phyloP scores from a whole-genome alignment of 2,888 invertebrate species.

The Calliopum simillimum region DNA sequence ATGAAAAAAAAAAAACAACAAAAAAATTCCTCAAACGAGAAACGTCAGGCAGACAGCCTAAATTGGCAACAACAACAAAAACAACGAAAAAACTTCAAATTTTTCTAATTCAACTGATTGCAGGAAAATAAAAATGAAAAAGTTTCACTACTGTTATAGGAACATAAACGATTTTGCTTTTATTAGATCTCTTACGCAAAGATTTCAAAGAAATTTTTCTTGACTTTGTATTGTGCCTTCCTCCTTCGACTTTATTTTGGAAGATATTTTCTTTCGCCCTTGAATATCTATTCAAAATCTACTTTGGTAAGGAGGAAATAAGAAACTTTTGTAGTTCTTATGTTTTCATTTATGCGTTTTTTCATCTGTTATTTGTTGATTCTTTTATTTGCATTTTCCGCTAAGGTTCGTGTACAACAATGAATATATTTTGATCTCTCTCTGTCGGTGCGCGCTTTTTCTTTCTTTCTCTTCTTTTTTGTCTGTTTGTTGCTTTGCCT shows the following conservation, averaged over 20 bases:
- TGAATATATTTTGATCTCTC: constrained; percentile 21
- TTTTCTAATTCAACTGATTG: not conserved
- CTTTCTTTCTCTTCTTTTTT: not conserved
- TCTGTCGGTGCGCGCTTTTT: not conserved
- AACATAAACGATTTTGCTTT: constrained; percentile 61
- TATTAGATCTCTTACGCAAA: constrained; percentile 42
- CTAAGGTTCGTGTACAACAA: not conserved
- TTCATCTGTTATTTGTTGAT: not conserved
- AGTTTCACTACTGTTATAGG: constrained; percentile 54
- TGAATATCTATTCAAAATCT: not conserved
- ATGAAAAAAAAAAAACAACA: too few species aligned
- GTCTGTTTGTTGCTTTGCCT: not conserved
- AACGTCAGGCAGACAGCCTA: too few species aligned
- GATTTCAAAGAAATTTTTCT: constrained; percentile 20
- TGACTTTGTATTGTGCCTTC: constrained; percentile 5
- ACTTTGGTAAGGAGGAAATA: constrained; percentile 62
- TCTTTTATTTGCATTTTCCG: not conserved
- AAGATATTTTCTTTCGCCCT: not conserved
- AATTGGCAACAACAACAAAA: too few species aligned
- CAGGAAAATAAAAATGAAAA: not conserved
- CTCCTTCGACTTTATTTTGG: not conserved
- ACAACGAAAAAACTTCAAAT: too few species aligned
- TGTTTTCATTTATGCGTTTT: too few species aligned
- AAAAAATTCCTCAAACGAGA: too few species aligned
- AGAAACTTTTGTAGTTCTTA: constrained; percentile 52